Evolutionary conservation across 2,797 vertebrate genomes (phyloP).

Genomic region (Danio albolineatus): DNA sequence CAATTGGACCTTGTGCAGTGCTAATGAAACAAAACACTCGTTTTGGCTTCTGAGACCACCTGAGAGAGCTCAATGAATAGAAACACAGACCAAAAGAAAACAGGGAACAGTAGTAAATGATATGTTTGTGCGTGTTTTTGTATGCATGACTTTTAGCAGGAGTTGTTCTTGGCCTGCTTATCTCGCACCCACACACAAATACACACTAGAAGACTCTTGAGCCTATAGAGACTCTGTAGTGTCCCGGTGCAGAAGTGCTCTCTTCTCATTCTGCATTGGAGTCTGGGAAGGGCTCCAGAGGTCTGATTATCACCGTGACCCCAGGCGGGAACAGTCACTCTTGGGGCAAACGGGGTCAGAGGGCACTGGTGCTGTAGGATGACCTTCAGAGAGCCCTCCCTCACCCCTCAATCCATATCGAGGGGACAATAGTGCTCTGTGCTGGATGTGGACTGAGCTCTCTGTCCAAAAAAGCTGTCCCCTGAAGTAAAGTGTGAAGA

Average conservation of each 20-base stretch:
- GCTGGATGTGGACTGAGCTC: slow-evolving; percentile 64
- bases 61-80: slow-evolving; percentile 30
- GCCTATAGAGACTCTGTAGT: slow-evolving; percentile 48
- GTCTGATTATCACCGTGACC: slow-evolving; percentile 79
- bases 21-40: slow-evolving; percentile 63
- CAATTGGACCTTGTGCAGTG: slow-evolving; percentile 63
- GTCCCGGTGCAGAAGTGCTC: slow-evolving; percentile 37
- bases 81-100: slow-evolving; percentile 23
- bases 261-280: slow-evolving; percentile 58
- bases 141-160: not conserved
- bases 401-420: slow-evolving; percentile 46
- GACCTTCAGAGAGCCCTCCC: slow-evolving; percentile 67
- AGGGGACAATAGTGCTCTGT: slow-evolving; percentile 70
- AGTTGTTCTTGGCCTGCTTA: slow-evolving; percentile 30
- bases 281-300: slow-evolving; percentile 78
- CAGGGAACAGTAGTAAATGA: not conserved
- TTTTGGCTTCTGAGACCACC: slow-evolving; percentile 19
- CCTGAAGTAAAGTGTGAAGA: slow-evolving; percentile 67
- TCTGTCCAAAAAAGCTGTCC: slow-evolving; percentile 59
- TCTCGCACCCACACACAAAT: slow-evolving; percentile 34
- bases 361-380: slow-evolving; percentile 70
- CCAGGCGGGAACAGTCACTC: slow-evolving; percentile 71
- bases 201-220: slow-evolving; percentile 26
- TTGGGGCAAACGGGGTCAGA: slow-evolving; percentile 73
- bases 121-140: not conserved